Conservation (phyloP, 2,797 vertebrate species). For the Chiropotes sagulatus region DNA sequence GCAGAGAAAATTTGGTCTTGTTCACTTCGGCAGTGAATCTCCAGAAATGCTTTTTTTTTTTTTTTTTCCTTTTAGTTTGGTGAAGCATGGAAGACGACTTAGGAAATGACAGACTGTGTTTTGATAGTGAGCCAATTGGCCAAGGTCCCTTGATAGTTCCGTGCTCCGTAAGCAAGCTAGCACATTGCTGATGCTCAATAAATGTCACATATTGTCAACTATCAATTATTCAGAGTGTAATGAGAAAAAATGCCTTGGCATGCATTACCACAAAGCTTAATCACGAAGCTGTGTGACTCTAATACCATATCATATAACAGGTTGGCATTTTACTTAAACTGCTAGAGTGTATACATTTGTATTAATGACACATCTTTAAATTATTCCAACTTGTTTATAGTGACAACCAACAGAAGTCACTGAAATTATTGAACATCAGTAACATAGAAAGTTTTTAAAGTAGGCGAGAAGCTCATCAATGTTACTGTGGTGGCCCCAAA, state of each 20-base stretch:
- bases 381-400: constrained; percentile 27
- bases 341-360: constrained; percentile 19
- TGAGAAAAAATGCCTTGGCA: constrained; percentile 45
- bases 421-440: background rate
- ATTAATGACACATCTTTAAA: constrained; percentile 40
- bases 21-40: constrained; percentile 14
- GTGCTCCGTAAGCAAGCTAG: constrained; percentile 31
- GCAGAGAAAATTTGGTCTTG: constrained; percentile 56
- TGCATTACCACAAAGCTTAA: background rate
- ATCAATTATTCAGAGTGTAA: constrained; percentile 66
- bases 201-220: constrained; percentile 64
- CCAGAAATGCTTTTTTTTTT: constrained; percentile 33
- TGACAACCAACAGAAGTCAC: constrained; percentile 10
- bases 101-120: constrained; percentile 41
- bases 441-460: background rate
- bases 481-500: background rate
- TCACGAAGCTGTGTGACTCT: constrained; percentile 3
- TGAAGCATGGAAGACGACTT: constrained; percentile 28
- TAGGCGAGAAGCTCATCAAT: background rate
- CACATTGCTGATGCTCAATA: constrained; percentile 46
- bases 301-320: constrained; percentile 5
- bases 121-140: constrained; percentile 51
- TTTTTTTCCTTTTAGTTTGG: constrained; percentile 57
- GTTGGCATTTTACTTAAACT: constrained; percentile 49
- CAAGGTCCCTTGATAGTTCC: background rate